Conservation (phyloP, 2,888 invertebrate genomes). For the Habrosyne pyritoides region DNA sequence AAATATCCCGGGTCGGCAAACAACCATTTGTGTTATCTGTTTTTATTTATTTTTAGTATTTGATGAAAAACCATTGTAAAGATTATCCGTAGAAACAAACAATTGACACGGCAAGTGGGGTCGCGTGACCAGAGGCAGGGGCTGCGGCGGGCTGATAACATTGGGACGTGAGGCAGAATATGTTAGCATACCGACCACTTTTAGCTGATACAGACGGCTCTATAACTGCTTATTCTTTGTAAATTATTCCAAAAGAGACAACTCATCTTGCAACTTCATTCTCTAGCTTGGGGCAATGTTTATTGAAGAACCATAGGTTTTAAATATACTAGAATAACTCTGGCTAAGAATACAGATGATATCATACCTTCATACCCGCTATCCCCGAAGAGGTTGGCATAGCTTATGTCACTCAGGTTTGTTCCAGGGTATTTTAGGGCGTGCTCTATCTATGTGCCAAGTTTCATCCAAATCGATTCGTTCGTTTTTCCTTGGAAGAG, state of each 20-base stretch:
- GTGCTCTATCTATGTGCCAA: too few relatives aligned
- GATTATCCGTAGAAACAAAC: conserved; percentile 71
- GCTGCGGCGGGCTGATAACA: conserved; percentile 61
- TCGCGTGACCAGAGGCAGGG: conserved; percentile 10
- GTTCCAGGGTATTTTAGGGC: too few relatives aligned
- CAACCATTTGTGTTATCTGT: conserved; percentile 29
- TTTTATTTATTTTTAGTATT: not conserved
- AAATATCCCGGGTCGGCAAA: too few relatives aligned
- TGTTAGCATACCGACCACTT: conserved; percentile 64
- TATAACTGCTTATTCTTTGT: conserved; percentile 6
- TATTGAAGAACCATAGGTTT: too few relatives aligned
- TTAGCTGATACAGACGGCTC: conserved; percentile 44
- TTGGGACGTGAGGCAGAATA: conserved; percentile 66
- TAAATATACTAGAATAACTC: too few relatives aligned
- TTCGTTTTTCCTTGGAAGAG: too few relatives aligned
- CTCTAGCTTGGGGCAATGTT: not conserved
- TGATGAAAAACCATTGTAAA: conserved; percentile 50
- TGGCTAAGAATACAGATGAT: too few relatives aligned
- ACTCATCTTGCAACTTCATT: not conserved
- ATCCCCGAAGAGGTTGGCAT: too few relatives aligned
- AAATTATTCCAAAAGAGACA: not conserved
- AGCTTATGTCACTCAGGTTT: too few relatives aligned
- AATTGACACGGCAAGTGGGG: conserved; percentile 43
- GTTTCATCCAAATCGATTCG: too few relatives aligned
- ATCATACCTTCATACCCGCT: too few relatives aligned